Percentiles rank a stretch among this genome's conserved stretches.
These are phyloP conservation scores for Eolophus roseicapilla DNA, from an alignment of 2,113 vertebrate genomes.

Conservation along the genomic window DNA sequence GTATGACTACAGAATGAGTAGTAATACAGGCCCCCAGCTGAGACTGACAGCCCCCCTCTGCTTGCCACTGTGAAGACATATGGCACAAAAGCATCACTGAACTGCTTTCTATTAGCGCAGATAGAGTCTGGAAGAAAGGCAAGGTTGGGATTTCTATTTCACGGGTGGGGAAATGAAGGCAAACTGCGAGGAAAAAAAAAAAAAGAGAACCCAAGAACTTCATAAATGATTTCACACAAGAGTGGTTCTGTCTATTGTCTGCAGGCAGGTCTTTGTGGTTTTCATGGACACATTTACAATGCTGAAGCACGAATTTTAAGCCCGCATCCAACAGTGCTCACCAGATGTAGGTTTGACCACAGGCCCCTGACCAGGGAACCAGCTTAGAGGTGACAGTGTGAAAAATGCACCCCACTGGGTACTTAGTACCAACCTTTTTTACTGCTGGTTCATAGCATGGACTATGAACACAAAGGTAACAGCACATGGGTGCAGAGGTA, in stretches of 20 bases:
- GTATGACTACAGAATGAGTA: constrained; percentile 52
- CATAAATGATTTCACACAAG: background rate
- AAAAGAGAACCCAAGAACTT: background rate
- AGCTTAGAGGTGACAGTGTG: background rate
- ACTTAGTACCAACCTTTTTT: background rate
- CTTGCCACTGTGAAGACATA: constrained; percentile 39
- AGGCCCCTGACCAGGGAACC: background rate
- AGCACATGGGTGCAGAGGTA: background rate
- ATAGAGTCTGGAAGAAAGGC: background rate
- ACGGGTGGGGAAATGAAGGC: background rate
- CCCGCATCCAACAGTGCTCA: background rate
- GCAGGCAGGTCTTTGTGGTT: background rate
- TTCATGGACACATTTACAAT: background rate
- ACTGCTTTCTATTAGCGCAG: constrained; percentile 25
- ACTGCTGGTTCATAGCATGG: background rate
- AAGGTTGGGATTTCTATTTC: constrained; percentile 23
- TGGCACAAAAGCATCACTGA: constrained; percentile 15
- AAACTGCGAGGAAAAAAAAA: background rate
- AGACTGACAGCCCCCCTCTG: constrained; percentile 57
- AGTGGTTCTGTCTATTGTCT: background rate
- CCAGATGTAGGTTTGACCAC: background rate
- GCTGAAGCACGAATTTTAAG: background rate
- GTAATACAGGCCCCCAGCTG: constrained; percentile 61
- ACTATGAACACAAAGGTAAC: background rate
- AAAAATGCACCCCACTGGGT: background rate